Evolutionary conservation across 2,113 vertebrate genomes (phyloP).

Genomic region (Pelodiscus sinensis): DNA sequence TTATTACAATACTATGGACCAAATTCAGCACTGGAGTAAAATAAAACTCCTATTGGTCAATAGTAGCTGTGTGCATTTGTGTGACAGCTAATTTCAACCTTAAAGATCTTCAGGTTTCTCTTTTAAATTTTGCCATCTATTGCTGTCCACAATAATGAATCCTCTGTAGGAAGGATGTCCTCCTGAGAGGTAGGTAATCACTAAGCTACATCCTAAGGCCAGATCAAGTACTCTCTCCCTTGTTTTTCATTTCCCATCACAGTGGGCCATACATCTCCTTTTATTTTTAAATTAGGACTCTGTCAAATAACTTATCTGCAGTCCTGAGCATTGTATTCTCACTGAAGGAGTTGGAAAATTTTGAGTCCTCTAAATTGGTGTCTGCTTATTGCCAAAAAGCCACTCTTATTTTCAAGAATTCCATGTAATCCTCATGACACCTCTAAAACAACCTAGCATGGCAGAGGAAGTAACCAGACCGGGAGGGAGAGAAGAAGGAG

Average conservation of each 20-base stretch:
- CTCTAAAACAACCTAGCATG: neutral
- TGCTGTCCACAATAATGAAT: neutral
- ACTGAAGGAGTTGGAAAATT: neutral
- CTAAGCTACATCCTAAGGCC: neutral
- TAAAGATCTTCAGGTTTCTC: neutral
- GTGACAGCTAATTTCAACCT: neutral
- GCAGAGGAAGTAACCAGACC: neutral
- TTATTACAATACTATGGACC: neutral
- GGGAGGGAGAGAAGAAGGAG: neutral
- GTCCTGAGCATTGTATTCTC: neutral
- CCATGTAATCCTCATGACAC: neutral
- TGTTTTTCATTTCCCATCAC: neutral
- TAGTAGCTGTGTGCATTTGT: neutral
- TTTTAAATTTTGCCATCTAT: neutral
- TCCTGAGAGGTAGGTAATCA: accelerated
- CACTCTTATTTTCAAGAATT: neutral
- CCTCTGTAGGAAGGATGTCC: neutral
- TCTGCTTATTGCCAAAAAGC: neutral
- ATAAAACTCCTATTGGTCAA: neutral
- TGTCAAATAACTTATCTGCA: neutral
- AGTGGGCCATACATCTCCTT: neutral
- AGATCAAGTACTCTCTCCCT: neutral
- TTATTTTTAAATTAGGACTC: neutral
- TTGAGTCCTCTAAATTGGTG: neutral
- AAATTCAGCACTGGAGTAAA: neutral